A percentile compares a stretch with the other conserved stretches of the same genome.
These are phyloP conservation scores for Carassius carassius DNA, from an alignment of 2,113 vertebrate species.

Conservation along the genomic window DNA sequence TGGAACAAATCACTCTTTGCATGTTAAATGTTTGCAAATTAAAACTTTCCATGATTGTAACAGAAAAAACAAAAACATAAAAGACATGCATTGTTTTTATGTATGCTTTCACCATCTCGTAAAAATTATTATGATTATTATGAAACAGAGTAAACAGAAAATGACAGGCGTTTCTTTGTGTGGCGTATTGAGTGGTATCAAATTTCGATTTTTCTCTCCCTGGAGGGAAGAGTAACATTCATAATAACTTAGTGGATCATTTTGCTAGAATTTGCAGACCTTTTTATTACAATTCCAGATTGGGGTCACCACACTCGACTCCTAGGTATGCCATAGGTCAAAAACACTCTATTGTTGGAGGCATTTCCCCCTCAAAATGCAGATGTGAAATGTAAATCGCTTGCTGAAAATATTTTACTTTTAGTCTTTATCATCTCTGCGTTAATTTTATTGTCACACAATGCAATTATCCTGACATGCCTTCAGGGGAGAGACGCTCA, in stretches of 20 bases:
- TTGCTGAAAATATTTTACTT: conserved; percentile 66
- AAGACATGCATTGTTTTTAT: background rate
- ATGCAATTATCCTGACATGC: conserved; percentile 60
- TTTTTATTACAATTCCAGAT: conserved; percentile 71
- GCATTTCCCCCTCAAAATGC: conserved; percentile 52
- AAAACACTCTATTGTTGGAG: conserved; percentile 47
- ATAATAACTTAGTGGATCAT: conserved; percentile 69
- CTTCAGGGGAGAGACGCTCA: conserved; percentile 51
- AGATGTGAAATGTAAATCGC: conserved; percentile 58
- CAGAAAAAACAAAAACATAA: background rate
- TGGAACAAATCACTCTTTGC: background rate
- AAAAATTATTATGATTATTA: background rate
- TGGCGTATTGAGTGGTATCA: conserved; percentile 65
- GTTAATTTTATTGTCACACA: conserved; percentile 58
- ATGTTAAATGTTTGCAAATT: background rate
- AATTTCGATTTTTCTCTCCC: conserved; percentile 27
- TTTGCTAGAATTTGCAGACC: conserved; percentile 63
- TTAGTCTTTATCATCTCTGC: conserved; percentile 56
- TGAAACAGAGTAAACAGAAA: background rate
- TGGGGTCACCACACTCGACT: conserved; percentile 62
- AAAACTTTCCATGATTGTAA: background rate
- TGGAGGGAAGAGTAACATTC: conserved; percentile 45
- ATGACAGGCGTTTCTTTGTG: conserved; percentile 34
- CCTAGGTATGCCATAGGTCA: conserved; percentile 58
- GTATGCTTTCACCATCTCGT: background rate